Percentiles rank a stretch among this genome's conserved stretches.
Evolutionary conservation across 2,113 vertebrate genomes (phyloP).

Genomic region (Rana temporaria): DNA sequence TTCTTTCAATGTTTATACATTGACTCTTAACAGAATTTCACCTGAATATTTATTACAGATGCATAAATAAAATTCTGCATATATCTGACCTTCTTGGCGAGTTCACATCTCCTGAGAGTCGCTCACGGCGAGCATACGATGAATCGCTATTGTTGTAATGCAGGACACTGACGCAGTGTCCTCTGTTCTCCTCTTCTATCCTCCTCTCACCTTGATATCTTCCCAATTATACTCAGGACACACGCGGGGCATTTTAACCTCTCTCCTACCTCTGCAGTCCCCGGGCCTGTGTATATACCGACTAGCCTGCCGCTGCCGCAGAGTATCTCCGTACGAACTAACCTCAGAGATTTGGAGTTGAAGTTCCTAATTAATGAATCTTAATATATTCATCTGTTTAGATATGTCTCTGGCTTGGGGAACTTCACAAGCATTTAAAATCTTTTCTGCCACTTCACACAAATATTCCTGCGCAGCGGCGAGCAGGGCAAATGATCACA

Average conservation of each 20-base stretch:
- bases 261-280: not conserved
- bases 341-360: conserved; percentile 38
- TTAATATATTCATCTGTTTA: conserved; percentile 56
- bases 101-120: not conserved
- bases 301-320: conserved; percentile 15
- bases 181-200: not conserved
- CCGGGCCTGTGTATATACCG: not conserved
- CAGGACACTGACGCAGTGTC: conserved; percentile 16
- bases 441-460: conserved; percentile 57
- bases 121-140: not conserved
- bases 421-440: conserved; percentile 58
- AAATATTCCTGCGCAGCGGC: conserved; percentile 43
- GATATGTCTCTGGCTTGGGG: conserved; percentile 40
- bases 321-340: conserved; percentile 40
- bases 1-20: too few relatives aligned
- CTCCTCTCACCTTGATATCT: conserved; percentile 15
- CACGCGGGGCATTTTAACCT: not conserved
- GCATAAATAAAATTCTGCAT: not conserved
- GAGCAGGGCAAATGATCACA: conserved; percentile 50
- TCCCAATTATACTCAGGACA: not conserved
- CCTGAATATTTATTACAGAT: too few relatives aligned
- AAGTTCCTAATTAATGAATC: conserved; percentile 53
- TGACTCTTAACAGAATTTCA: too few relatives aligned
- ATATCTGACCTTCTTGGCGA: not conserved
- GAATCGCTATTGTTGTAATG: not conserved